phyloP scores from a whole-genome alignment of 2,113 vertebrate species.

The Acanthochromis polyacanthus region DNA sequence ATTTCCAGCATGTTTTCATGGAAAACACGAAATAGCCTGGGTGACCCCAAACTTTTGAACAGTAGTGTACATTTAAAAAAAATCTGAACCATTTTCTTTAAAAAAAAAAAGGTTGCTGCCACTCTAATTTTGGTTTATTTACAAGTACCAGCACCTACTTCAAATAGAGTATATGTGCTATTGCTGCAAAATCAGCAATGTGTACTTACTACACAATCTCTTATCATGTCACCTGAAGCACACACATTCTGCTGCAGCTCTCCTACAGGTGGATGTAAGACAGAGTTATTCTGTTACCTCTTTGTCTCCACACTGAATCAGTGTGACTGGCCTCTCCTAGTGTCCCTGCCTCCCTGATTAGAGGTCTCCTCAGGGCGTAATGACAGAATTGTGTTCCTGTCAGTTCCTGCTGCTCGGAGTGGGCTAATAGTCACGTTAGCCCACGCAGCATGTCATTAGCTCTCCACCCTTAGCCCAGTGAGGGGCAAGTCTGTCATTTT shows the following conservation, averaged over 20 bases:
- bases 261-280: slow-evolving; percentile 2
- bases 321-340: slow-evolving; percentile 35
- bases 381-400: slow-evolving; percentile 83
- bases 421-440: slow-evolving; percentile 84
- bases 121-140: not conserved
- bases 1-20: too few species aligned
- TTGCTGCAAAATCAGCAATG: not conserved
- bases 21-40: too few species aligned
- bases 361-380: slow-evolving; percentile 80
- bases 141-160: not conserved
- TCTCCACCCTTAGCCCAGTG: slow-evolving; percentile 69
- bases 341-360: slow-evolving; percentile 80
- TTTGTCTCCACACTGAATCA: slow-evolving; percentile 36
- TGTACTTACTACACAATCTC: not conserved
- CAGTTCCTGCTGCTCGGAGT: slow-evolving; percentile 78
- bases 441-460: slow-evolving; percentile 81
- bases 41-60: too few species aligned
- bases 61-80: too few species aligned
- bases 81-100: too few species aligned
- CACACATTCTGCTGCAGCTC: not conserved
- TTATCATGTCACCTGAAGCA: not conserved
- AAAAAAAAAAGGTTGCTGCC: not conserved
- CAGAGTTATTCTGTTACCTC: slow-evolving; percentile 7
- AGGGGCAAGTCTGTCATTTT: slow-evolving; percentile 82
- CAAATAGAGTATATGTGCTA: not conserved